A percentile compares a stretch with the other conserved stretches of the same genome.
Conservation (phyloP, 2,888 invertebrate species). For the Lycia hirtaria region DNA sequence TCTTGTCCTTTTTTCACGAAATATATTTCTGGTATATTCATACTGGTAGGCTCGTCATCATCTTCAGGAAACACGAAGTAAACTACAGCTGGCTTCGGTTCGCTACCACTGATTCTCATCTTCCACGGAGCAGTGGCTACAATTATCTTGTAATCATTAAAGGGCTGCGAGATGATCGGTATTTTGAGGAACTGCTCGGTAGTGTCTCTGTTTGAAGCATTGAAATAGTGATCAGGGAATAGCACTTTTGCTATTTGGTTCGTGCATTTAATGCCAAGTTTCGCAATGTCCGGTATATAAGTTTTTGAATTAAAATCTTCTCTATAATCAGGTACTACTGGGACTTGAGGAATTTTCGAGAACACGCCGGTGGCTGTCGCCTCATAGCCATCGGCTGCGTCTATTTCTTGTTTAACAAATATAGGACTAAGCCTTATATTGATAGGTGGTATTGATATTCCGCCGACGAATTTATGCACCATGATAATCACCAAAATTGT, state of each 20-base stretch:
- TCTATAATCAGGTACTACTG: conserved; percentile 11
- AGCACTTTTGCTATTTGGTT: conserved; percentile 63
- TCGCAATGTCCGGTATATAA: conserved; percentile 44
- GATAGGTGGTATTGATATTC: conserved; percentile 62
- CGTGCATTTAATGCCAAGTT: conserved; percentile 50
- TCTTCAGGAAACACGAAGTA: conserved; percentile 70
- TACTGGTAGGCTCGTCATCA: conserved; percentile 36
- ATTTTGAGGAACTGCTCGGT: conserved; percentile 55
- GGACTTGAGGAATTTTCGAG: conserved; percentile 59
- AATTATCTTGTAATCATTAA: conserved; percentile 65
- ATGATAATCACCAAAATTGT: conserved; percentile 43
- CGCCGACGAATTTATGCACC: conserved; percentile 41
- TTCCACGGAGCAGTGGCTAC: conserved; percentile 70
- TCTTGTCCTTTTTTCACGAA: conserved; percentile 58
- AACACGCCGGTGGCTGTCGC: no score
- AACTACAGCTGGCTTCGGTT: conserved; percentile 55
- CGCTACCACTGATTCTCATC: conserved; percentile 52
- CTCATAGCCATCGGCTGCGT: no score
- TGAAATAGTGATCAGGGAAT: conserved; percentile 41
- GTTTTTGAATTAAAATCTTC: conserved; percentile 47
- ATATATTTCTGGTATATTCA: conserved; percentile 65
- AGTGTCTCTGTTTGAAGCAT: conserved; percentile 21
- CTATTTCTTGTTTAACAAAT: conserved; percentile 53
- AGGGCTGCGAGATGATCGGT: conserved; percentile 61
- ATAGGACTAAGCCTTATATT: conserved; percentile 59